phyloP scores from a whole-genome alignment of 2,113 vertebrate species.

The Engraulis encrasicolus region DNA sequence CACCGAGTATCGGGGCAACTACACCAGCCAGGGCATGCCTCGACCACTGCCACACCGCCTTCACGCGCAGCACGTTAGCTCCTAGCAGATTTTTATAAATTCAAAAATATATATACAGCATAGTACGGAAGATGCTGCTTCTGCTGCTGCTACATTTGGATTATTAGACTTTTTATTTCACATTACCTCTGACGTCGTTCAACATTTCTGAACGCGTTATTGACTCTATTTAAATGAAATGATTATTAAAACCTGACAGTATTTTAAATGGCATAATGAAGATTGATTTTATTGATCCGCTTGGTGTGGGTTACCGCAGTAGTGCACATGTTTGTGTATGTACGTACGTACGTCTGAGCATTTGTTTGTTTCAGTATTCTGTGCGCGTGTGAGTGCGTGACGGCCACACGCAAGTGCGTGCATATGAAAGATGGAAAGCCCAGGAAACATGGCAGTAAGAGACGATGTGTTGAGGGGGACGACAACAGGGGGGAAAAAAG shows the following conservation, averaged over 20 bases:
- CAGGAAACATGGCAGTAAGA: neutral
- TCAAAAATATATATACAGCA: neutral
- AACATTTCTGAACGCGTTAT: neutral
- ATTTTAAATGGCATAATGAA: neutral
- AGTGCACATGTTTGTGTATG: neutral
- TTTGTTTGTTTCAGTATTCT: neutral
- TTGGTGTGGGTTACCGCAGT: neutral
- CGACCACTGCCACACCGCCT: neutral
- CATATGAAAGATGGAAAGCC: neutral
- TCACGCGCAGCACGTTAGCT: neutral
- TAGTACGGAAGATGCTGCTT: neutral
- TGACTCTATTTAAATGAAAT: neutral
- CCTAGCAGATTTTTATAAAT: neutral
- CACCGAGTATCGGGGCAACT: conserved; percentile 47
- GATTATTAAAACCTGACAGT: neutral
- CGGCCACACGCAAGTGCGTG: neutral
- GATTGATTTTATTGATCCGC: neutral
- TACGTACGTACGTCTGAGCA: neutral
- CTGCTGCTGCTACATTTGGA: neutral
- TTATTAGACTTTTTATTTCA: neutral
- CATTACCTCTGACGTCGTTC: neutral
- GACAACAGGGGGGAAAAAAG: too few relatives aligned
- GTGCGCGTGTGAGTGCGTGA: too few relatives aligned
- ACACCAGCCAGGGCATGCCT: conserved; percentile 18
- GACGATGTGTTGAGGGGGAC: neutral